A percentile compares a stretch with the other conserved stretches of the same genome.
Conservation (phyloP, 2,888 invertebrate species). For the Callimorpha dominula region DNA sequence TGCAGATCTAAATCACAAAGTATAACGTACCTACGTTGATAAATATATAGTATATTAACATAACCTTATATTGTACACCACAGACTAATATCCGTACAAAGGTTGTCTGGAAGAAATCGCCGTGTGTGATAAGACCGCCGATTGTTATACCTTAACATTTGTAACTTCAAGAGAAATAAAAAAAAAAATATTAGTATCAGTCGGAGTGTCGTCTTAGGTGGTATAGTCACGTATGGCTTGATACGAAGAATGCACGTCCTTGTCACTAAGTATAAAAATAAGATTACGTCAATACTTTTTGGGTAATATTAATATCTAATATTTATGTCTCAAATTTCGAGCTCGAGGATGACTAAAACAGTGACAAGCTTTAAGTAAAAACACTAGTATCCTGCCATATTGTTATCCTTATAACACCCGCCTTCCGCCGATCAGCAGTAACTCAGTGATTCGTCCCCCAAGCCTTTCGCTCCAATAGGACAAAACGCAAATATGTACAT, state of each 20-base stretch:
- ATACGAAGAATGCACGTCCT: neutral
- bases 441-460: no score
- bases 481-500: no score
- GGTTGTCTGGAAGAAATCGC: no score
- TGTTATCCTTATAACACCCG: neutral
- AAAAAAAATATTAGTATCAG: neutral
- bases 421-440: no score
- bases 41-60: no score
- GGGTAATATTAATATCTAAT: no score
- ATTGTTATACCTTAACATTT: no score
- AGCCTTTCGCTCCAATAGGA: no score
- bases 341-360: neutral
- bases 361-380: neutral
- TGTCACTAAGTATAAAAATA: neutral
- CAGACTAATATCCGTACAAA: no score
- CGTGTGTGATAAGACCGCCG: no score
- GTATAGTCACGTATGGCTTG: neutral
- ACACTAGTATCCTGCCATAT: neutral
- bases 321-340: neutral
- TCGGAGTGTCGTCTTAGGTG: neutral
- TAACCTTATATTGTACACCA: no score
- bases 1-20: neutral
- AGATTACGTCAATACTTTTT: neutral
- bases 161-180: no score
- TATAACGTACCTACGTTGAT: neutral